Base-by-base conservation (phyloP, 1,140 invertebrate genomes). In the Drosophila rhopaloa region DNA sequence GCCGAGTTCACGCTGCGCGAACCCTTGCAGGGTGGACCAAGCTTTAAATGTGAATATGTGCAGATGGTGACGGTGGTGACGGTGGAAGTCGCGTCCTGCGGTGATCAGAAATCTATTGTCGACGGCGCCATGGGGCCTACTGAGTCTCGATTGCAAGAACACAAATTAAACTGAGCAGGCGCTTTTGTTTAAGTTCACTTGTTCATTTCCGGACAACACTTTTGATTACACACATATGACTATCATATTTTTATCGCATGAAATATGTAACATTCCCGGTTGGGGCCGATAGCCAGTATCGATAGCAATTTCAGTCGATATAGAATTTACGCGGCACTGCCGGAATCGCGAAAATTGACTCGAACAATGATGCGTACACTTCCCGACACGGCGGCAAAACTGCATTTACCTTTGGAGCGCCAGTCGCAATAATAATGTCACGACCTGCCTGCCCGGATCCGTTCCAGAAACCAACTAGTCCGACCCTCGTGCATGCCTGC, bases 151-250 rank as follows among this genome's bases (percentile, higher is more conserved):
- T 29, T 38, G 37, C 43, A 11, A 11, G 44, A 14, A 37, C 46
- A 41, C 29, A 55, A 53, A 75, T 41, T 32, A 48, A 76, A 40
- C 35, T 83, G 72, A 85, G 68, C 58, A 81, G 38, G 47, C 38
- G 48, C 40, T 35, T 76, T 73, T 83, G 66, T 83, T 79, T 70
- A 55, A 73, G 38, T 76, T 71, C 83, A 78, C 75, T 81, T 85
- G 77, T 68, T 75, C 75, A 57, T 66, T 86, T 78, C 43, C 10
- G 11, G 11, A 24, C 14, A 60, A 35, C 38, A 48, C 51, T 58
- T 51, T 16, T 57, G 46, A 51, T 44, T 55, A 29, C 44, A 47
- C 37, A 59, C 13, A 51, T 27, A 37, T 24, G 11, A 19, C 5
- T 1, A n/a, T 19, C 1, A 58, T 19, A 41, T 41, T 58, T 61